Conservation (phyloP, 1,140 invertebrate genomes). For the Gyrodactylus bullatarudis region DNA sequence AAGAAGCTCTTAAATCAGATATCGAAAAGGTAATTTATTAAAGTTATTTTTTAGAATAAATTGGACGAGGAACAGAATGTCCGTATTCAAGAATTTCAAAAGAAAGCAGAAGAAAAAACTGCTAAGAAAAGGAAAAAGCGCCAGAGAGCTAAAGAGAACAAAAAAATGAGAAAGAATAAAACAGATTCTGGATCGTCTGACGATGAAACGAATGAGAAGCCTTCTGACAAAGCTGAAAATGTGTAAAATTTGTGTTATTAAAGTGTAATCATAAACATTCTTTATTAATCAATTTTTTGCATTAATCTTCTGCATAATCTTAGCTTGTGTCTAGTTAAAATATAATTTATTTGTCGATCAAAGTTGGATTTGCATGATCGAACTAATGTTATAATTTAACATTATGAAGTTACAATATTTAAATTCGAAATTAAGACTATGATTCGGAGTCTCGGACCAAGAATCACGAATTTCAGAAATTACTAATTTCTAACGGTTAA, state of each 20-base stretch:
- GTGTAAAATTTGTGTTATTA: neutral
- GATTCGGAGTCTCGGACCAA: too few relatives aligned
- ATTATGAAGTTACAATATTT: too few relatives aligned
- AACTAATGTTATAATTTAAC: too few relatives aligned
- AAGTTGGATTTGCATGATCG: too few relatives aligned
- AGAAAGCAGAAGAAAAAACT: neutral
- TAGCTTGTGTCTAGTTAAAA: too few relatives aligned
- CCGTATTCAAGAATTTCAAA: neutral
- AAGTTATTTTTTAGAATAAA: neutral
- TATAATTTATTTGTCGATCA: too few relatives aligned
- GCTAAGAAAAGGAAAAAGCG: neutral
- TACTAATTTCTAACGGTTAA: too few relatives aligned
- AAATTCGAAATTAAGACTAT: too few relatives aligned
- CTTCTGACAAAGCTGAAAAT: neutral
- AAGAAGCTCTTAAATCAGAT: conserved; percentile 15
- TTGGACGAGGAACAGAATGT: neutral
- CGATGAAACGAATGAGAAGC: neutral
- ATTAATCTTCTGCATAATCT: too few relatives aligned
- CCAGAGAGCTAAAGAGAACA: neutral
- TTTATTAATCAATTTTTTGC: neutral
- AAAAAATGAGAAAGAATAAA: too few relatives aligned
- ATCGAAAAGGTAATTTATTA: neutral
- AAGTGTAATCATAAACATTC: neutral
- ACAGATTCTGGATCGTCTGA: too few relatives aligned
- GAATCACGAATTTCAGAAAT: too few relatives aligned